Base-by-base conservation (phyloP, 2,797 vertebrate species). In the Dicrostonyx torquatus region DNA sequence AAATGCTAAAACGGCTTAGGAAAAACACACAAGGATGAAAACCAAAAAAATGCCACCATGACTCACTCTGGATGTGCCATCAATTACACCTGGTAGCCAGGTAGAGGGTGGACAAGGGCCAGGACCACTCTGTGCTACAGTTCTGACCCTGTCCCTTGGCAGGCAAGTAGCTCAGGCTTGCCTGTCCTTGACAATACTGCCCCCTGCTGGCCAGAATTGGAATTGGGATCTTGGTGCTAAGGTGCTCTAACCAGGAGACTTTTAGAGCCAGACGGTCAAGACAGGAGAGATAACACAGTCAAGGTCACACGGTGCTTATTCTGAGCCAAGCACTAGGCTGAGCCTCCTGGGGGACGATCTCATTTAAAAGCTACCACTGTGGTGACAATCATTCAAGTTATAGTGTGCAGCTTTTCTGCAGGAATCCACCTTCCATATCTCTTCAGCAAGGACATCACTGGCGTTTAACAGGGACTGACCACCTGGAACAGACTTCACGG, bases 191-290 rank as follows among this genome's bases (percentile, higher is more conserved):
- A 88, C 91, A 90, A 95, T 31, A 82, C 94, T 88, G 94, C 95
- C 97, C 97, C 95, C 97, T 97, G 73, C 94, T 96, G 97, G 93
- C 40, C 90, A 73, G n/a, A 8, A 45, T 31, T 15, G 83, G 45
- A 8, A 45, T 31, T 15, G 86, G 45, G 40, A 45, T 53, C 83
- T 87, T 11, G 6, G 20, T 1, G 2, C 24, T 8, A n/a, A 31
- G 7, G 29, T n/a, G 62, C 34, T 45, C 58, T 43, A 85, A 48
- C 13, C 34, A 29, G 4, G 1, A 90, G 60, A 45, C 26, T 68
- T 31, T 70, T 18, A 6, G 34, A 72, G 9, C 75, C 84, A 18
- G 22, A 58, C 2, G 22, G 55, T n/a, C 55, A 58, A 58, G 55
- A 22, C 55, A 22, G 55, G 55, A 58, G 20, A 58, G 37, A 26